Percentiles rank a stretch among this genome's conserved stretches.
These are phyloP conservation scores for Myotis davidii DNA, from an alignment of 2,113 vertebrate genomes.

Conservation along the genomic window DNA sequence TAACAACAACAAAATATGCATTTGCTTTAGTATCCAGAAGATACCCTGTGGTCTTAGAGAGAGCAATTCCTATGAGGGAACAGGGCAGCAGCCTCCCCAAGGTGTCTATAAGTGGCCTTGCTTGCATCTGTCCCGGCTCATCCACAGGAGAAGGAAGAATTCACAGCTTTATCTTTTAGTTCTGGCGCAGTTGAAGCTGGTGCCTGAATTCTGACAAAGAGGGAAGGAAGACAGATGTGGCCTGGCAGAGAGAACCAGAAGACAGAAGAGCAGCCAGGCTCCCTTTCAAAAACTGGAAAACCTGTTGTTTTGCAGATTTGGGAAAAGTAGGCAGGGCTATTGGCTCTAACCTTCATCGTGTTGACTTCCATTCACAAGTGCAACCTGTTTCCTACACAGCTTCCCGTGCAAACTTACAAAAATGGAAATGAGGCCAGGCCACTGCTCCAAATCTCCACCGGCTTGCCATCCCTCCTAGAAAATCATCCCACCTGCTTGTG, in stretches of 20 bases:
- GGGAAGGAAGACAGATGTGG: not conserved
- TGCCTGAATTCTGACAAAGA: not conserved
- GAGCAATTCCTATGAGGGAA: not conserved
- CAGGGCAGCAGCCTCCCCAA: not conserved
- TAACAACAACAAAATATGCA: not conserved
- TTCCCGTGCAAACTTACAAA: not conserved
- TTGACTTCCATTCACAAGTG: not conserved
- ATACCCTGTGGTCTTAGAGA: not conserved
- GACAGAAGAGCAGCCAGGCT: fast-evolving
- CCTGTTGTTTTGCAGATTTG: not conserved
- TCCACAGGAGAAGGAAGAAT: not conserved
- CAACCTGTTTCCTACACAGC: not conserved
- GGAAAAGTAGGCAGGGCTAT: not conserved
- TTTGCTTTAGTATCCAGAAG: not conserved
- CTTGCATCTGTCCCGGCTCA: not conserved
- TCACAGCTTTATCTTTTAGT: no score
- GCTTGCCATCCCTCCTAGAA: not conserved
- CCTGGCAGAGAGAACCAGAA: no score
- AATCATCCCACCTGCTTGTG: not conserved
- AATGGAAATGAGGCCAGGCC: not conserved
- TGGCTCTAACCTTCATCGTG: not conserved
- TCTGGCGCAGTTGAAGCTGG: not conserved
- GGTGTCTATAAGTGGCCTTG: not conserved
- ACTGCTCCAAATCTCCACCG: not conserved
- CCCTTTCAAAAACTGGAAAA: not conserved